Conservation (phyloP, 2,797 vertebrate species). For the Micromesistius poutassou region DNA sequence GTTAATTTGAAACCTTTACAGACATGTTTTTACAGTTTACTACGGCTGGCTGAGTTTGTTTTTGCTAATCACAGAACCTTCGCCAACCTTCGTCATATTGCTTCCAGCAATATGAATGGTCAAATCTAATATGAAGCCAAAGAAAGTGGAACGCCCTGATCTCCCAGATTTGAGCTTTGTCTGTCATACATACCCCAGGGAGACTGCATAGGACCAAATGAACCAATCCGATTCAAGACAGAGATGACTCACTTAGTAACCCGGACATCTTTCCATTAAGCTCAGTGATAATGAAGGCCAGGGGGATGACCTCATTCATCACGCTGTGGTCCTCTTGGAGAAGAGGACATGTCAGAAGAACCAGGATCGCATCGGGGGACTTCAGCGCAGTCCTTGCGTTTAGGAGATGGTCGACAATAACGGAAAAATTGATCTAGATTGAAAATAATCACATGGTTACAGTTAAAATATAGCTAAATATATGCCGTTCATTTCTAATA, state of each 20-base stretch:
- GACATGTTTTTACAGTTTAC: too few species aligned
- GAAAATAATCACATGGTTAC: not conserved
- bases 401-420: conserved; percentile 14
- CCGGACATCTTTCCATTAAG: conserved; percentile 36
- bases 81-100: too few species aligned
- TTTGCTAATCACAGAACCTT: conserved; percentile 8
- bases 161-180: not conserved
- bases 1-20: conserved; percentile 15
- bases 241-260: conserved; percentile 54
- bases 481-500: not conserved
- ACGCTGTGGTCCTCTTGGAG: conserved; percentile 53
- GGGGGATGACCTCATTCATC: conserved; percentile 28
- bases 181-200: not conserved
- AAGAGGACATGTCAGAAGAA: conserved; percentile 59
- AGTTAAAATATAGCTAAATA: not conserved
- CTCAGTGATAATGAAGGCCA: conserved; percentile 40
- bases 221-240: not conserved
- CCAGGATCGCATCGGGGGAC: conserved; percentile 64
- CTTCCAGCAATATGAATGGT: too few species aligned
- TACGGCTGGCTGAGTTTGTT: not conserved
- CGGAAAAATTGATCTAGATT: conserved; percentile 38
- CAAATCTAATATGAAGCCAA: too few species aligned
- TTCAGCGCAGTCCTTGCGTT: conserved; percentile 25
- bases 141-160: not conserved
- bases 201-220: not conserved